Evolutionary conservation across 1,140 invertebrate genomes (phyloP).

Genomic region (Drosophila prosaltans): DNA sequence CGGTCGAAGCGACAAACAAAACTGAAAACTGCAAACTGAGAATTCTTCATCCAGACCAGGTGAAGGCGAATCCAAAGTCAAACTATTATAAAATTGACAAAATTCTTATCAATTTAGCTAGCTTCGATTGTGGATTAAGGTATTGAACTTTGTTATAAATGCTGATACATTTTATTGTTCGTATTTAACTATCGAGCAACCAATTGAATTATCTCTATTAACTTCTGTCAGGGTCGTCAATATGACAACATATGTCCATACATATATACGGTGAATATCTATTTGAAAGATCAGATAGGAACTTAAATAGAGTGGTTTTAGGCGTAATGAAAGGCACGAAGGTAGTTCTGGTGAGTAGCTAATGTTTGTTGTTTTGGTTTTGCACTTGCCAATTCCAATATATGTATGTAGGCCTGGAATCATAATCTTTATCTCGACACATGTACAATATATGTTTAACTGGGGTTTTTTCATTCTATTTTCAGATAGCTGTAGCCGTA

Average conservation of each 20-base stretch:
- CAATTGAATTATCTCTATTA: not conserved
- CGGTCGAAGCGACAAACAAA: conserved; percentile 2
- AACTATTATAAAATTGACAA: not conserved
- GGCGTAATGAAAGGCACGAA: not conserved
- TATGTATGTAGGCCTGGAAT: not conserved
- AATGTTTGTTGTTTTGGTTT: not conserved
- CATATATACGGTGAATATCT: not conserved
- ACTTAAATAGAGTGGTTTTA: not conserved
- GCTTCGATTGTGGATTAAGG: conserved; percentile 39
- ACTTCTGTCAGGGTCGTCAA: not conserved
- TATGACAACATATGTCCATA: not conserved
- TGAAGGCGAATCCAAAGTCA: not conserved
- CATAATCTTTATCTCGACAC: conserved; percentile 6
- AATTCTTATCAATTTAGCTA: conserved; percentile 51
- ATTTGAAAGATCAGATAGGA: not conserved
- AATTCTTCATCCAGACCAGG: not conserved
- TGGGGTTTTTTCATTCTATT: not conserved
- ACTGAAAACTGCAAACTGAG: conserved; percentile 30
- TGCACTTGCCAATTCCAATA: not conserved
- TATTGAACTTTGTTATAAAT: conserved; percentile 64
- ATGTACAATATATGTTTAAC: not conserved
- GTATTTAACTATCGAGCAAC: conserved; percentile 12
- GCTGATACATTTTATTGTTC: conserved; percentile 43
- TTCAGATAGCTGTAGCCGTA: not conserved
- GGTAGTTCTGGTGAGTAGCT: not conserved